These are phyloP conservation scores for Pseudanteris insignis DNA, from an alignment of 2,888 invertebrate genomes.

Conservation along the genomic window DNA sequence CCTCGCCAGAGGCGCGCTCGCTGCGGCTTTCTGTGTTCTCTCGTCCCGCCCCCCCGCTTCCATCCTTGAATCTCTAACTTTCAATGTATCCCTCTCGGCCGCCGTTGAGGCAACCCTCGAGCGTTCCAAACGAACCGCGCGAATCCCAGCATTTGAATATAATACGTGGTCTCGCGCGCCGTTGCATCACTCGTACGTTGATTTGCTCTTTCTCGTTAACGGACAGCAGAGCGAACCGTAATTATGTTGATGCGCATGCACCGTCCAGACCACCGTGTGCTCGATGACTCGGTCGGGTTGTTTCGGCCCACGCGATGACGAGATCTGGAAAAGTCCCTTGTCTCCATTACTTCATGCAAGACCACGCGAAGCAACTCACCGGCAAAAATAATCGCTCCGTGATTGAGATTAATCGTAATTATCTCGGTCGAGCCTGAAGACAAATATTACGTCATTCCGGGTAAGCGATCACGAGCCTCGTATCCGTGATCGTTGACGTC, in stretches of 20 bases:
- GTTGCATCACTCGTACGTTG: conserved; percentile 48
- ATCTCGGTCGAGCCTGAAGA: conserved; percentile 7
- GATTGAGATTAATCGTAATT: conserved; percentile 24
- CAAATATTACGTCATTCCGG: conserved; percentile 31
- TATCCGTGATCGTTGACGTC: conserved; percentile 55
- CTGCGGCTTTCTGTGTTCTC: conserved; percentile 51
- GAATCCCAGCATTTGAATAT: conserved; percentile 62
- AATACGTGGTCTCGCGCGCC: conserved; percentile 56
- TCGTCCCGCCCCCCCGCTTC: conserved; percentile 28
- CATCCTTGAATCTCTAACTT: conserved; percentile 48
- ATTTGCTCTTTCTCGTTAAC: conserved; percentile 46
- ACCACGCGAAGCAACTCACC: not conserved
- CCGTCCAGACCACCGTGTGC: conserved; percentile 56
- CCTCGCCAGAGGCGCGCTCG: conserved; percentile 51
- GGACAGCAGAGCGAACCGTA: conserved; percentile 62
- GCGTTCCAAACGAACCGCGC: conserved; percentile 10
- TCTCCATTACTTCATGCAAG: conserved; percentile 22
- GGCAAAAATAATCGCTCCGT: not conserved
- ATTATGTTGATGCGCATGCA: conserved; percentile 65
- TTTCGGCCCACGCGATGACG: conserved; percentile 41
- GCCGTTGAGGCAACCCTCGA: conserved; percentile 42
- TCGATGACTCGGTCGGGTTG: conserved; percentile 51
- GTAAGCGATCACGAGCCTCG: conserved; percentile 42
- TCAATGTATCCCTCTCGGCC: conserved; percentile 43
- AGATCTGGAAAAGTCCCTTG: conserved; percentile 14